Conservation (phyloP, 1,140 invertebrate species). For the Camponotus floridanus region DNA sequence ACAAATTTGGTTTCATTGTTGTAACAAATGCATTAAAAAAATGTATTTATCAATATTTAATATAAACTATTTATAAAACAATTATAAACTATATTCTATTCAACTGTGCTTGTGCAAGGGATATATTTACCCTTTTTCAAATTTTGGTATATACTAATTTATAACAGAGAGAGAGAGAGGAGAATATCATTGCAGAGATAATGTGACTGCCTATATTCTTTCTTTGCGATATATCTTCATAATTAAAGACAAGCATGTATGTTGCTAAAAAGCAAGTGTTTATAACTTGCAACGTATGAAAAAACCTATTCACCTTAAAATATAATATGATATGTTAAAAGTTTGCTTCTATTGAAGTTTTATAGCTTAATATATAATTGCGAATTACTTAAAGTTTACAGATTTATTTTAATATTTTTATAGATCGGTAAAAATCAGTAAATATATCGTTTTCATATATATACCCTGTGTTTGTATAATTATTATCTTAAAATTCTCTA, state of each 20-base stretch:
- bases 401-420: neutral
- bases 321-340: neutral
- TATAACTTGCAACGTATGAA: slow-evolving; percentile 46
- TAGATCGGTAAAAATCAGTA: neutral
- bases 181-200: slow-evolving; percentile 51
- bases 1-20: slow-evolving; percentile 63
- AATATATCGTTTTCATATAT: slow-evolving; percentile 9
- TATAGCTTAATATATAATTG: slow-evolving; percentile 6
- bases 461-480: slow-evolving; percentile 38
- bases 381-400: neutral
- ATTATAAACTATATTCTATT: slow-evolving; percentile 80
- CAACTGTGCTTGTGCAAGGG: slow-evolving; percentile 75
- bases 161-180: slow-evolving; percentile 20
- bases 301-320: slow-evolving; percentile 38
- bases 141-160: slow-evolving; percentile 55
- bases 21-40: slow-evolving; percentile 74
- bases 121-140: slow-evolving; percentile 73
- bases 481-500: slow-evolving; percentile 46
- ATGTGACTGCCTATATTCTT: slow-evolving; percentile 1
- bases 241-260: slow-evolving; percentile 57
- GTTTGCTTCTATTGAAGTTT: slow-evolving; percentile 18
- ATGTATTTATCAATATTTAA: slow-evolving; percentile 83
- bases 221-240: slow-evolving; percentile 25
- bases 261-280: slow-evolving; percentile 62
- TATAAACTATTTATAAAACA: slow-evolving; percentile 83